These are phyloP conservation scores for Oreochromis aureus DNA, from an alignment of 2,113 vertebrate species.

Conservation along the genomic window DNA sequence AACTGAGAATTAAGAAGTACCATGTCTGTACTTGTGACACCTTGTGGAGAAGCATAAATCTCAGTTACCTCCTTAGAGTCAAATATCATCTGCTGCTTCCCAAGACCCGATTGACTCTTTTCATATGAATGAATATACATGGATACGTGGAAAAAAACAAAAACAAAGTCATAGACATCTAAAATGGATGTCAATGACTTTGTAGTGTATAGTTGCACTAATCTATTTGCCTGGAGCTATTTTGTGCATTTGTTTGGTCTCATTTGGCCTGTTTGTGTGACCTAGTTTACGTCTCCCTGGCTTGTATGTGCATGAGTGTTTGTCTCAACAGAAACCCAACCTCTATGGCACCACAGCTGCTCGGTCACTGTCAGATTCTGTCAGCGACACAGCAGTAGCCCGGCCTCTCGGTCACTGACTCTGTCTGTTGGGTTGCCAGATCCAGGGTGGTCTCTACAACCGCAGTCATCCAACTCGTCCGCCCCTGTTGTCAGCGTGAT, in stretches of 20 bases:
- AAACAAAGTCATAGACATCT: not conserved
- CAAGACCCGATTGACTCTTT: not conserved
- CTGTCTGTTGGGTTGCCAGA: not conserved
- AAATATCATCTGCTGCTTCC: not conserved
- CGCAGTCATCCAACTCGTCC: not conserved
- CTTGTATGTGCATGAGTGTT: rapidly evolving
- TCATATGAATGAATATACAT: not conserved
- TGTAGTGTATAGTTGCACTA: not conserved
- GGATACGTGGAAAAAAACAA: not conserved
- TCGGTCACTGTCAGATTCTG: not conserved
- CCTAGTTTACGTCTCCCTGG: not conserved
- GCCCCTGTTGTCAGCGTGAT: not conserved
- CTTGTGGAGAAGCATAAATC: not conserved
- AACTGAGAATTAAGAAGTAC: not conserved
- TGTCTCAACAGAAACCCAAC: not conserved
- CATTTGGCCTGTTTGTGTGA: not conserved
- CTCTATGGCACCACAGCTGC: not conserved
- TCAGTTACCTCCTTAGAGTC: not conserved
- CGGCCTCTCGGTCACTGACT: not conserved
- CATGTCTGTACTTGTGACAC: not conserved
- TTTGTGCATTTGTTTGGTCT: not conserved
- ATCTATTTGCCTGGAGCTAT: not conserved
- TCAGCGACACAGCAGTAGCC: not conserved
- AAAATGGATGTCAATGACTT: not conserved
- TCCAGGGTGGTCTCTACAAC: slow-evolving; percentile 16